phyloP scores from a whole-genome alignment of 2,888 invertebrate genomes.

The Cataglyphis altisquamis region DNA sequence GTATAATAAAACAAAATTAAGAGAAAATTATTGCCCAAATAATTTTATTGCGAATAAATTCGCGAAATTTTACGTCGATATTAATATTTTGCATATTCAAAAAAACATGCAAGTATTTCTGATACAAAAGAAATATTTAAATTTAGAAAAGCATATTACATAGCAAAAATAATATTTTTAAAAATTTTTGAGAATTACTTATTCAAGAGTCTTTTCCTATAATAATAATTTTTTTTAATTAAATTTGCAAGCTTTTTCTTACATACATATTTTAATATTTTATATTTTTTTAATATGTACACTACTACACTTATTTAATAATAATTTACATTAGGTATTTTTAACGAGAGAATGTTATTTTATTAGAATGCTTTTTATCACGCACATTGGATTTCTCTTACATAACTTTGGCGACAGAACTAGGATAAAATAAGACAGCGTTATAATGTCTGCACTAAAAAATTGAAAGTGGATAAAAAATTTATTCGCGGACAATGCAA shows the following conservation, averaged over 20 bases:
- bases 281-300: neutral
- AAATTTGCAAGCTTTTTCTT: neutral
- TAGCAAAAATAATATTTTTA: neutral
- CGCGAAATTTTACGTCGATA: constrained; percentile 13
- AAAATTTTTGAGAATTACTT: neutral
- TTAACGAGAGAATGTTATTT: neutral
- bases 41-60: constrained; percentile 31
- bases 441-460: neutral
- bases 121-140: neutral
- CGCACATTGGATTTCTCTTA: neutral
- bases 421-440: neutral
- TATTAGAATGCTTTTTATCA: neutral
- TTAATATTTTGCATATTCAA: neutral
- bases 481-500: constrained; percentile 5
- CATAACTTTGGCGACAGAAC: neutral
- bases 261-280: neutral
- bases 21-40: constrained; percentile 44
- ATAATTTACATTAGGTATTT: neutral
- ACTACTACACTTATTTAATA: neutral
- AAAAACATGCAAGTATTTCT: neutral
- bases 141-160: neutral
- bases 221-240: constrained; percentile 3
- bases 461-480: constrained; percentile 42
- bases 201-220: neutral
- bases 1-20: constrained; percentile 29